Conservation (phyloP, 1,140 invertebrate genomes). For the Littorina saxatilis region DNA sequence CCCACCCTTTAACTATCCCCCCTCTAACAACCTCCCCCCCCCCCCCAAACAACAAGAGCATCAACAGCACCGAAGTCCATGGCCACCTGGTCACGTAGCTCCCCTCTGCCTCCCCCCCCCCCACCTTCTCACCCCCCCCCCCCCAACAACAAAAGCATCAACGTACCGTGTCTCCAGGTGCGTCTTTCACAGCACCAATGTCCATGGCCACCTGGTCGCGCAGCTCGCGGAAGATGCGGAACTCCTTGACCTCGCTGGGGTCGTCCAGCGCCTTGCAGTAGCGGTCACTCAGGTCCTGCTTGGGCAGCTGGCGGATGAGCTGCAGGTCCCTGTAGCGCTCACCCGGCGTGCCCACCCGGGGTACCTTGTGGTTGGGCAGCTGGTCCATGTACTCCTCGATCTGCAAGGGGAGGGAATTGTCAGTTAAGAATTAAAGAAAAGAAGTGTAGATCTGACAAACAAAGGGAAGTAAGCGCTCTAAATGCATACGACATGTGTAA, state of each 20-base stretch:
- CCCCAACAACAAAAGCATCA: background rate
- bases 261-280: slow-evolving; percentile 93
- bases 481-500: no score
- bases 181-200: slow-evolving; percentile 85
- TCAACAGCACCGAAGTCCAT: slow-evolving; percentile 94
- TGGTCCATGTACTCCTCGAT: slow-evolving; percentile 98
- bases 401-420: slow-evolving; percentile 80
- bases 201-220: slow-evolving; percentile 95
- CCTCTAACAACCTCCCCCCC: no score
- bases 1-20: no score
- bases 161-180: slow-evolving; percentile 50
- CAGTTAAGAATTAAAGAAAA: no score
- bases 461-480: no score
- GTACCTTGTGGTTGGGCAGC: slow-evolving; percentile 97
- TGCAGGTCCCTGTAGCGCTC: slow-evolving; percentile 94
- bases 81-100: slow-evolving; percentile 92
- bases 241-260: slow-evolving; percentile 91
- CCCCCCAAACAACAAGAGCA: no score
- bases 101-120: no score
- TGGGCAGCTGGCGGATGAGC: slow-evolving; percentile 92
- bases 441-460: no score
- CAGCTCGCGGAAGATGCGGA: slow-evolving; percentile 92
- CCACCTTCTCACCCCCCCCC: no score
- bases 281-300: slow-evolving; percentile 92
- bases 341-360: slow-evolving; percentile 95